Conservation (phyloP, 53 echinoderm and acorn worm genomes). For the Astropecten irregularis region DNA sequence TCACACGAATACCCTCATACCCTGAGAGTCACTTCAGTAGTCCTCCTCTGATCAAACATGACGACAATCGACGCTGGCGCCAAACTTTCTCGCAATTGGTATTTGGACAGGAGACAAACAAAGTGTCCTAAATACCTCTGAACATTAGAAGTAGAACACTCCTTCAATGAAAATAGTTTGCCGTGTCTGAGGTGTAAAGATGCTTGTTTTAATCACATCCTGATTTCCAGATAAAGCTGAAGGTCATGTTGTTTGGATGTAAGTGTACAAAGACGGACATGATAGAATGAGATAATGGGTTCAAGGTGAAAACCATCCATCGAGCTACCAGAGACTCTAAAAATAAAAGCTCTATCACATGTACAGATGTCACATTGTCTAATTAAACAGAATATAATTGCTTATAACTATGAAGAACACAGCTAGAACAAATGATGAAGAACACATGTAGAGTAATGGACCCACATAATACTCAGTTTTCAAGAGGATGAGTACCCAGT, state of each 20-base stretch:
- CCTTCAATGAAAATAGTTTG: no score
- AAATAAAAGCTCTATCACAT: no score
- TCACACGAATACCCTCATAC: slow-evolving; percentile 14
- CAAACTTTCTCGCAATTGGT: slow-evolving; percentile 37
- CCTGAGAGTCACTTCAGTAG: slow-evolving; percentile 1
- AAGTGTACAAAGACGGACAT: no score
- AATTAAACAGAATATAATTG: no score
- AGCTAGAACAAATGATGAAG: no score
- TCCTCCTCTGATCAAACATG: slow-evolving; percentile 16
- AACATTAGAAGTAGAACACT: background rate
- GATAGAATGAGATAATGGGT: background rate
- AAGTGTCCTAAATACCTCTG: background rate
- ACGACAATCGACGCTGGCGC: slow-evolving; percentile 35
- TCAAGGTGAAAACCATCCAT: background rate
- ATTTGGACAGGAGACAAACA: slow-evolving; percentile 29
- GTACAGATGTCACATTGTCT: no score
- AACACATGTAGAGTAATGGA: no score
- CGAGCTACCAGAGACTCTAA: no score
- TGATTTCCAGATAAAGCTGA: background rate
- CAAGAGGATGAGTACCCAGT: no score
- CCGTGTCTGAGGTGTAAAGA: background rate
- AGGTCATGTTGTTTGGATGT: background rate
- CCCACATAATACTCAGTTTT: no score
- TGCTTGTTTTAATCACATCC: background rate
- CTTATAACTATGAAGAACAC: no score